phyloP scores from a whole-genome alignment of 2,113 vertebrate genomes.

The Mus pahari region DNA sequence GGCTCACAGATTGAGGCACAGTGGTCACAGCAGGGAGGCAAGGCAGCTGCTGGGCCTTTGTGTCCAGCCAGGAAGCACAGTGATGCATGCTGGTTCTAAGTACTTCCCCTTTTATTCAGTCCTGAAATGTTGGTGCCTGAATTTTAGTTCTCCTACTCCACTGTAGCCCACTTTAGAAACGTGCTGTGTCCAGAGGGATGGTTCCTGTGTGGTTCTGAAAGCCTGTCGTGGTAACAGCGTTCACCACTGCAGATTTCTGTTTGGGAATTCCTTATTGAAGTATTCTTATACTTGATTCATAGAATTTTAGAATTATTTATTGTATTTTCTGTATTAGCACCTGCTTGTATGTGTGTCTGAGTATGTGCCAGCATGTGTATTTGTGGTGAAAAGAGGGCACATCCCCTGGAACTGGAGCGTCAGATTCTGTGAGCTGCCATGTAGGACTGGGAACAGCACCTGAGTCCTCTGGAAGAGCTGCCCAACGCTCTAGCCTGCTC shows the following conservation, averaged over 20 bases:
- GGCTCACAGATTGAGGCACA: neutral
- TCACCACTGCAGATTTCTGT: neutral
- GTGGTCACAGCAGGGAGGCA: too few relatives aligned
- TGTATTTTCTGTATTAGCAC: constrained; percentile 14
- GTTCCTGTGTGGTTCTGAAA: neutral
- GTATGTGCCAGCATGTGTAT: neutral
- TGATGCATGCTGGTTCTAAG: neutral
- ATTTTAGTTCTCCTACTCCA: neutral
- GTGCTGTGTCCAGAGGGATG: neutral
- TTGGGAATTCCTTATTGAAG: neutral
- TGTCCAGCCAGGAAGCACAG: neutral
- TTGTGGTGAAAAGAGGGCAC: neutral
- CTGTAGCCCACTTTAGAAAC: neutral
- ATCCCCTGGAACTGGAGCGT: neutral
- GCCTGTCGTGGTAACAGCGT: neutral
- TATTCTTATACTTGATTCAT: neutral
- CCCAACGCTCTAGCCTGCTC: neutral
- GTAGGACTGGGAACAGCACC: neutral
- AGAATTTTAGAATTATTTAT: neutral
- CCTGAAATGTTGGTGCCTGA: neutral
- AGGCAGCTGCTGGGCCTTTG: neutral
- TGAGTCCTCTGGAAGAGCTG: neutral
- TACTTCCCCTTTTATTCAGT: neutral
- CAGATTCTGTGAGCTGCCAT: neutral
- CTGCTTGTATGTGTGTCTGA: neutral